A percentile compares a stretch with the other conserved stretches of the same genome.
phyloP scores from a whole-genome alignment of 2,113 vertebrate genomes.

The Albula goreensis region DNA sequence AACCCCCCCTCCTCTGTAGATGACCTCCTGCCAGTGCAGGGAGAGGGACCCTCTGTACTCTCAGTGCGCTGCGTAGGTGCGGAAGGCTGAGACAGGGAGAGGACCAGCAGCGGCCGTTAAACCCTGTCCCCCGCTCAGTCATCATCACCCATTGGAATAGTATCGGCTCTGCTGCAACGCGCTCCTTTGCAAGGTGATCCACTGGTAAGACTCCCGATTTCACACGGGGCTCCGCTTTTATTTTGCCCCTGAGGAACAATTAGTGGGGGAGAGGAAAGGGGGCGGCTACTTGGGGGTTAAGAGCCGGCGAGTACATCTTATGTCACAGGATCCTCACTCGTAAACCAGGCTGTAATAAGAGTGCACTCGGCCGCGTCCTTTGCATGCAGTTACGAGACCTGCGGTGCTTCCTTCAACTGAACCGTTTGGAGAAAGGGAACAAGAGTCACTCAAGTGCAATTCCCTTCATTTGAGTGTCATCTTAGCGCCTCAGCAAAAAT shows the following conservation, averaged over 20 bases:
- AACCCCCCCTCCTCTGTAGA: conserved; percentile 20
- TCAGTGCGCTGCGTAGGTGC: neutral
- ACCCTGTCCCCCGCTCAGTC: neutral
- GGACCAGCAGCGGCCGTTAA: conserved; percentile 21
- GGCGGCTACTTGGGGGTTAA: neutral
- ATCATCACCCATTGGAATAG: conserved; percentile 25
- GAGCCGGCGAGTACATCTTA: neutral
- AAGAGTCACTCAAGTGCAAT: neutral
- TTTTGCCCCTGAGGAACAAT: neutral
- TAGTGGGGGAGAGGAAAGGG: neutral
- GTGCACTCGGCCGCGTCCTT: neutral
- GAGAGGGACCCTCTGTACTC: conserved; percentile 4
- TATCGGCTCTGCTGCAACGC: neutral
- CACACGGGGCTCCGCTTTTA: neutral
- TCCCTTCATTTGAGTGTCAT: neutral
- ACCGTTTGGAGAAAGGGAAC: neutral
- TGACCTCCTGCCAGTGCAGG: conserved; percentile 11
- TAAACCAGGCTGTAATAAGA: neutral
- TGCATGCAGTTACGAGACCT: neutral
- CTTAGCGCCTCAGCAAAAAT: neutral
- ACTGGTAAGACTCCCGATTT: conserved; percentile 24
- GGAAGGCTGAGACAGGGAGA: conserved; percentile 41
- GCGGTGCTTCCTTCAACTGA: neutral
- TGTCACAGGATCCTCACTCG: neutral
- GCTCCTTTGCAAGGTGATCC: neutral